These are phyloP conservation scores for Alfaro cultratus DNA, from an alignment of 2,797 vertebrate genomes.

Conservation along the genomic window DNA sequence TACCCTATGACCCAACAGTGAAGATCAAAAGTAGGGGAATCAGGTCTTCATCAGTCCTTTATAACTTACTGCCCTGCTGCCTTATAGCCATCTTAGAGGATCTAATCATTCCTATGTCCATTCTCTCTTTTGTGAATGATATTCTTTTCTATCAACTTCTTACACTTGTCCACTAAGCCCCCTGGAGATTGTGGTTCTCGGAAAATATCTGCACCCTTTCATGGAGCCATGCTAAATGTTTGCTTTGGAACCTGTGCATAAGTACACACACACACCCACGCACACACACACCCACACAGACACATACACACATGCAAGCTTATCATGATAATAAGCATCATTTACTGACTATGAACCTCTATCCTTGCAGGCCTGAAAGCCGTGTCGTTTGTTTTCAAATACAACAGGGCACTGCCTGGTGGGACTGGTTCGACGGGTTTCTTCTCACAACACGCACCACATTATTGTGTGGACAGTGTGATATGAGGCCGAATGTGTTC, in stretches of 20 bases:
- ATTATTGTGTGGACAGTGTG: background rate
- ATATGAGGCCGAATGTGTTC: background rate
- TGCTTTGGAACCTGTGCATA: background rate
- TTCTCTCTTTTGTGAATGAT: background rate
- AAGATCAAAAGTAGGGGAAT: background rate
- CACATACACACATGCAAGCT: background rate
- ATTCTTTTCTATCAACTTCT: background rate
- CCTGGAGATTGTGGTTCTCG: constrained; percentile 5
- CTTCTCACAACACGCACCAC: constrained; percentile 3
- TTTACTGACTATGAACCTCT: constrained; percentile 23
- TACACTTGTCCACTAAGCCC: background rate
- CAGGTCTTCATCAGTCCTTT: background rate
- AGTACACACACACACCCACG: too few relatives aligned
- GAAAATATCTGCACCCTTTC: background rate
- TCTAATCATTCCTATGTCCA: constrained; percentile 7
- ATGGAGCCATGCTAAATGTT: background rate
- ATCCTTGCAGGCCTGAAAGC: constrained; percentile 23
- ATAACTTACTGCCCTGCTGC: background rate
- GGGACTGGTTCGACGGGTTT: constrained; percentile 57
- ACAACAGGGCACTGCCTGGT: constrained; percentile 41
- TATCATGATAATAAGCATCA: constrained; percentile 5
- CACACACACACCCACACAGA: background rate
- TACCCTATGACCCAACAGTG: background rate
- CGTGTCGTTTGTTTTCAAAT: constrained; percentile 34
- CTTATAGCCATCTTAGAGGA: background rate